phyloP scores from a whole-genome alignment of 2,797 vertebrate species.

The Oceanodroma leucorhoa region DNA sequence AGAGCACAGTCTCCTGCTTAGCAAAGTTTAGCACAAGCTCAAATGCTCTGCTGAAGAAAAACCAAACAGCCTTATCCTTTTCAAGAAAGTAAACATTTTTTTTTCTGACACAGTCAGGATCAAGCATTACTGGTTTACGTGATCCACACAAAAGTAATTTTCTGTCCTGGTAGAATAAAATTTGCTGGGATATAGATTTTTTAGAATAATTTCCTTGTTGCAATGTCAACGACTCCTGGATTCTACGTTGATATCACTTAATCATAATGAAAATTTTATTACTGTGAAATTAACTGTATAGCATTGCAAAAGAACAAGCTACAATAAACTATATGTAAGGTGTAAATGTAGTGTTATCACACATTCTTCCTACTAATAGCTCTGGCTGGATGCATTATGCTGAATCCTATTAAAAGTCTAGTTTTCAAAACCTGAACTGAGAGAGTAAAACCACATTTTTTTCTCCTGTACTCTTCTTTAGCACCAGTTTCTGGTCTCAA shows the following conservation, averaged over 20 bases:
- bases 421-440: not conserved
- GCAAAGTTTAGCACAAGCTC: not conserved
- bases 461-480: not conserved
- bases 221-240: not conserved
- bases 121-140: not conserved
- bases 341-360: not conserved
- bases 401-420: not conserved
- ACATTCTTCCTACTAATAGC: not conserved
- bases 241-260: not conserved
- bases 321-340: not conserved
- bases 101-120: not conserved
- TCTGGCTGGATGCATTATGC: not conserved
- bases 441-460: not conserved
- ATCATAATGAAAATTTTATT: not conserved
- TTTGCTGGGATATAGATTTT: not conserved
- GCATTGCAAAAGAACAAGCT: not conserved
- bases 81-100: not conserved
- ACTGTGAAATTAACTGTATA: not conserved
- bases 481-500: constrained; percentile 32
- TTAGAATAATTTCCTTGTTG: not conserved
- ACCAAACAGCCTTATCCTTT: not conserved
- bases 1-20: not conserved
- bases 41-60: not conserved
- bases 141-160: not conserved
- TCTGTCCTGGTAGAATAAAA: not conserved